Conservation (phyloP, 2,888 invertebrate genomes). For the Lasioglossum marginatum region DNA sequence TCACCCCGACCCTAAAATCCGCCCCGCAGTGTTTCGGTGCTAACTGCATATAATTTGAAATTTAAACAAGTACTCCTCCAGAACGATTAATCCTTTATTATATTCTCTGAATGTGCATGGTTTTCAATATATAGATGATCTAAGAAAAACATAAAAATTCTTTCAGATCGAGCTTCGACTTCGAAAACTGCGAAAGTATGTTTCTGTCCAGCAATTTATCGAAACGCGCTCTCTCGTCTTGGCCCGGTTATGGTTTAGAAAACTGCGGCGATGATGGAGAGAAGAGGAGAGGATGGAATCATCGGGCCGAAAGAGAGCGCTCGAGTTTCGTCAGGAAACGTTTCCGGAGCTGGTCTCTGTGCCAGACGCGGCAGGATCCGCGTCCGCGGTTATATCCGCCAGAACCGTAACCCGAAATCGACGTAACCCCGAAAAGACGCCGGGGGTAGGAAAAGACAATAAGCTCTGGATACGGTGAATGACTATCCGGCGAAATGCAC, state of each 20-base stretch:
- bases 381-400: constrained; percentile 36
- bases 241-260: not conserved
- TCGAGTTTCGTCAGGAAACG: constrained; percentile 34
- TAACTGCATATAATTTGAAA: not conserved
- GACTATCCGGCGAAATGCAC: constrained; percentile 73
- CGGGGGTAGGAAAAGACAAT: constrained; percentile 72
- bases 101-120: no score
- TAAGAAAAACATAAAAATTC: no score
- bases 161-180: no score
- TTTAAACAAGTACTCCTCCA: not conserved
- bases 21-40: not conserved
- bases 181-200: not conserved
- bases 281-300: not conserved
- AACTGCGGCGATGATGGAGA: constrained; percentile 12
- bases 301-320: constrained; percentile 10
- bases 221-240: not conserved
- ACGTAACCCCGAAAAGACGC: constrained; percentile 51
- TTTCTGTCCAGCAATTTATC: not conserved
- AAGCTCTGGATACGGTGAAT: constrained; percentile 69
- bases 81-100: no score
- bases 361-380: constrained; percentile 42
- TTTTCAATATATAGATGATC: no score
- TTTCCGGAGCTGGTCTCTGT: constrained; percentile 39
- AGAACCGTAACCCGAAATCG: constrained; percentile 66
- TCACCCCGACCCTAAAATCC: not conserved